Percentiles rank a stretch among this genome's conserved stretches.
phyloP scores from a whole-genome alignment of 1,140 invertebrate genomes.

The Mycetomoellerius zeteki region DNA sequence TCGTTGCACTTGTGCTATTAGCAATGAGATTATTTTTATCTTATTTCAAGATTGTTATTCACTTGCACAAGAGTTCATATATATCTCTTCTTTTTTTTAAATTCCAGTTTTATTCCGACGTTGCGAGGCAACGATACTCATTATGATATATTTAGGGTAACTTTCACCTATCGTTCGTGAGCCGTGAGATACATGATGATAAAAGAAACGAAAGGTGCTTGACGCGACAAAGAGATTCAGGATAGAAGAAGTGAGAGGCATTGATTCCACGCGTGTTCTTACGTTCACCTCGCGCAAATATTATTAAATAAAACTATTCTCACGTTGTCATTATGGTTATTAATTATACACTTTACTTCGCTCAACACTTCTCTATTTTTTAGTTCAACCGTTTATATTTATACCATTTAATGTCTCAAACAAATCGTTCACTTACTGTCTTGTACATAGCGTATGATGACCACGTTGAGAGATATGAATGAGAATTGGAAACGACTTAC shows the following conservation, averaged over 20 bases:
- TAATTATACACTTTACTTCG: not conserved
- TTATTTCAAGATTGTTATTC: not conserved
- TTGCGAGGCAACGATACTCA: not conserved
- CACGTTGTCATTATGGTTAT: not conserved
- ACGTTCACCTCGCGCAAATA: not conserved
- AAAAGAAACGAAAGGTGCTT: slow-evolving; percentile 30
- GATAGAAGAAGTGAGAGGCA: not conserved
- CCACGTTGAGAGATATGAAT: not conserved
- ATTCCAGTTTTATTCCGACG: not conserved
- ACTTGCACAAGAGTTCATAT: not conserved
- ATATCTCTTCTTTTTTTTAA: not conserved
- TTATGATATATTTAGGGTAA: slow-evolving; percentile 16
- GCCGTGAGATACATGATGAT: slow-evolving; percentile 11
- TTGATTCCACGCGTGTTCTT: not conserved
- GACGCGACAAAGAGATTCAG: not conserved
- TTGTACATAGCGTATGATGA: slow-evolving; percentile 29
- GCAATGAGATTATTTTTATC: slow-evolving; percentile 34
- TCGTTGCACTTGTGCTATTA: not conserved
- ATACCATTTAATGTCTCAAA: not conserved
- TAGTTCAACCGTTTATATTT: too few relatives aligned
- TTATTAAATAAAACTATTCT: not conserved
- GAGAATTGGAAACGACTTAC: slow-evolving; percentile 19
- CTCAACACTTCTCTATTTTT: not conserved
- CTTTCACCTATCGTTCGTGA: slow-evolving; percentile 41
- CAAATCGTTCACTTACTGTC: slow-evolving; percentile 32